These are phyloP conservation scores for Takifugu ocellatus DNA, from an alignment of 2,797 vertebrate genomes.

Conservation along the genomic window DNA sequence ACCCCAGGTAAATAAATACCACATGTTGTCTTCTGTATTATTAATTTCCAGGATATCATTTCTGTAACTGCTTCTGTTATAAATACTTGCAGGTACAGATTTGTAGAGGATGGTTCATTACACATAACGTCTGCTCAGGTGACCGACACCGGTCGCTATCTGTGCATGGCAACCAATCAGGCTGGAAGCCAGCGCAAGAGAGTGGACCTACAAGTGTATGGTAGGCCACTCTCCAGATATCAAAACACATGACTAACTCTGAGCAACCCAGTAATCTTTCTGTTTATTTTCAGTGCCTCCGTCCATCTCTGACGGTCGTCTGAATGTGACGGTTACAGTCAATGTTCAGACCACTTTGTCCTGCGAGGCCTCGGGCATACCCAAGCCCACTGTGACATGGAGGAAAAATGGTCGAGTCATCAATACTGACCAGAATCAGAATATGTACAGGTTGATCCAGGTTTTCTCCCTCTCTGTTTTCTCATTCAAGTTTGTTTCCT, in stretches of 20 bases:
- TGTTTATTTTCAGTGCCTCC: slow-evolving; percentile 80
- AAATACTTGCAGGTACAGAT: slow-evolving; percentile 73
- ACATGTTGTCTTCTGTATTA: background rate
- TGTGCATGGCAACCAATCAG: slow-evolving; percentile 91
- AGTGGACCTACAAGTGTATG: slow-evolving; percentile 87
- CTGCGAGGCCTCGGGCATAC: slow-evolving; percentile 90
- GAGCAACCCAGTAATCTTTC: background rate
- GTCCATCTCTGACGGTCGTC: slow-evolving; percentile 76
- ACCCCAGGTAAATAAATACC: slow-evolving; percentile 74
- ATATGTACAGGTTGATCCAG: slow-evolving; percentile 89
- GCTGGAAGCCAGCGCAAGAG: slow-evolving; percentile 86
- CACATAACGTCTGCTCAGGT: slow-evolving; percentile 81
- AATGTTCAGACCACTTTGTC: slow-evolving; percentile 90
- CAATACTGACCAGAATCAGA: slow-evolving; percentile 91
- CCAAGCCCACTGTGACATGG: slow-evolving; percentile 87
- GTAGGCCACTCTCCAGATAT: slow-evolving; percentile 58
- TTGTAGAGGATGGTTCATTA: slow-evolving; percentile 84
- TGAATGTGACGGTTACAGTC: slow-evolving; percentile 85
- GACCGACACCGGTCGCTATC: slow-evolving; percentile 84
- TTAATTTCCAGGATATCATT: background rate
- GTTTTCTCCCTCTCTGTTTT: slow-evolving; percentile 62
- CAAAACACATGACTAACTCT: background rate
- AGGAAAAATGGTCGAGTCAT: slow-evolving; percentile 83
- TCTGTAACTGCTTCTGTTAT: too few relatives aligned
- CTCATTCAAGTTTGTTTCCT: slow-evolving; percentile 5